These are phyloP conservation scores for Geotrupes spiniger DNA, from an alignment of 2,888 invertebrate species.

Conservation along the genomic window DNA sequence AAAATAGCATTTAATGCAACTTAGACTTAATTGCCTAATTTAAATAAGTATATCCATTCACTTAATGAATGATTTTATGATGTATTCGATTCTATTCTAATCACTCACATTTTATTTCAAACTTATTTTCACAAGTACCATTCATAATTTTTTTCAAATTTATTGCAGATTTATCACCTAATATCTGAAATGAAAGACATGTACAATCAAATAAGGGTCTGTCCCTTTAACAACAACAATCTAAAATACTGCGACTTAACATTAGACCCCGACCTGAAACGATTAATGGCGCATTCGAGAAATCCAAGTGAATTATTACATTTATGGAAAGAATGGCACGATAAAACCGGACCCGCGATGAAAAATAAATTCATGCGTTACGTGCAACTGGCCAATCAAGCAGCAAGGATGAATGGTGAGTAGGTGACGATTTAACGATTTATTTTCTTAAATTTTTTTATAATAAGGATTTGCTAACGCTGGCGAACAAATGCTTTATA, in stretches of 20 bases:
- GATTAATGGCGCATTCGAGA: slow-evolving; percentile 66
- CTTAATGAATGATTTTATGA: too few species aligned
- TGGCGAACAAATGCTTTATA: slow-evolving; percentile 75
- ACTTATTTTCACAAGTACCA: too few species aligned
- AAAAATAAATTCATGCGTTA: slow-evolving; percentile 76
- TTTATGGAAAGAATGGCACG: slow-evolving; percentile 80
- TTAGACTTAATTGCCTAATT: too few species aligned
- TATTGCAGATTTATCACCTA: slow-evolving; percentile 64
- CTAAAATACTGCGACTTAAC: slow-evolving; percentile 58
- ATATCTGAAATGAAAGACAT: slow-evolving; percentile 77
- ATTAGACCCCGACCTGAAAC: slow-evolving; percentile 61
- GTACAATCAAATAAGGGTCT: slow-evolving; percentile 69
- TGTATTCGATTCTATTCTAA: too few species aligned
- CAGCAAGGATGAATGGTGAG: slow-evolving; percentile 69
- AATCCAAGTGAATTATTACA: slow-evolving; percentile 73
- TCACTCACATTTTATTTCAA: too few species aligned
- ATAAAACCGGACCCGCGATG: slow-evolving; percentile 73
- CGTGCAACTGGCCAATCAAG: slow-evolving; percentile 75
- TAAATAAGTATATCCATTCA: too few species aligned
- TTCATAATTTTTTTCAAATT: too few species aligned
- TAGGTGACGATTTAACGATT: neutral
- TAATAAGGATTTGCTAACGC: slow-evolving; percentile 72
- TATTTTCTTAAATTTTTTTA: neutral
- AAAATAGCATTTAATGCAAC: too few species aligned
- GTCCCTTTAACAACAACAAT: slow-evolving; percentile 61